These are phyloP conservation scores for Halictus quadricinctus DNA, from an alignment of 2,888 invertebrate species.

Conservation along the genomic window DNA sequence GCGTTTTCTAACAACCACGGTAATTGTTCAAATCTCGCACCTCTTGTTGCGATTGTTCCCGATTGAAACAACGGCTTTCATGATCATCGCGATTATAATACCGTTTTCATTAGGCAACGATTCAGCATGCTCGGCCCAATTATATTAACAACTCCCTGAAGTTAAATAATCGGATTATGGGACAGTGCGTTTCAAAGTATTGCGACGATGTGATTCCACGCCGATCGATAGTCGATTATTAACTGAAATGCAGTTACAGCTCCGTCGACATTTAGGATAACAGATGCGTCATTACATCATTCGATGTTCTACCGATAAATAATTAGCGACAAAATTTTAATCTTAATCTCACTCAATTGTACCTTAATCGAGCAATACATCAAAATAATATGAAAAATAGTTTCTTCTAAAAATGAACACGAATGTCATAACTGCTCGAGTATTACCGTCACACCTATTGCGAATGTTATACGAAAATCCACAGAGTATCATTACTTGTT, in stretches of 20 bases:
- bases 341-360: neutral
- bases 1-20: neutral
- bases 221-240: neutral
- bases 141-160: neutral
- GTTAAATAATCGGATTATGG: neutral
- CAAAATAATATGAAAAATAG: too few relatives aligned
- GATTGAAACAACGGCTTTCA: neutral
- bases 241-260: neutral
- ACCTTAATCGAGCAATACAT: too few relatives aligned
- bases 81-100: neutral
- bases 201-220: neutral
- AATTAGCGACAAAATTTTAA: neutral
- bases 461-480: too few relatives aligned
- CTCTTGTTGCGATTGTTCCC: neutral
- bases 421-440: too few relatives aligned
- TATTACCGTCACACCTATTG: too few relatives aligned
- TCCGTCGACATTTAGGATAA: neutral
- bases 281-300: neutral
- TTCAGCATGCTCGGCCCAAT: slow-evolving; percentile 7
- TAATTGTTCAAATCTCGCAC: neutral
- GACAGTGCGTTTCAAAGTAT: neutral
- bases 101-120: neutral
- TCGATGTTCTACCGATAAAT: neutral
- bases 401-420: too few relatives aligned
- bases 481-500: neutral